Conservation (phyloP, 1,140 invertebrate species). For the Lerema accius region DNA sequence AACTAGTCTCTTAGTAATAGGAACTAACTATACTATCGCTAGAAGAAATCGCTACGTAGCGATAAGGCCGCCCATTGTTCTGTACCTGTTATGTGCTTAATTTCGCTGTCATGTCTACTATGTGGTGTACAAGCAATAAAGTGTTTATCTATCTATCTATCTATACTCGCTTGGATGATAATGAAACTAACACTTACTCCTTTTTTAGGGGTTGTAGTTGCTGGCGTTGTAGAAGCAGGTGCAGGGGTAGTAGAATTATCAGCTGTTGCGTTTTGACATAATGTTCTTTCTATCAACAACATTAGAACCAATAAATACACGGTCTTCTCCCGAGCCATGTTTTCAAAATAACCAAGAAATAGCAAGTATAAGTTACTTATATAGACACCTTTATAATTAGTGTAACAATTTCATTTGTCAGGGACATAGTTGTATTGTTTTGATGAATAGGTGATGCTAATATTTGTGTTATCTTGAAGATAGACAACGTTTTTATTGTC, state of each 20-base stretch:
- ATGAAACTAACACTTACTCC: no score
- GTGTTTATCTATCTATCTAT: no score
- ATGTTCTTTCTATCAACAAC: not conserved
- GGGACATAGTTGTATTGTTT: slow-evolving; percentile 5
- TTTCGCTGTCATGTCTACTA: no score
- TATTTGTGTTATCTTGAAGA: not conserved
- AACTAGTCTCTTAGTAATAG: no score
- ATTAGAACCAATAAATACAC: slow-evolving; percentile 14
- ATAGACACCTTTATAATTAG: slow-evolving; percentile 8
- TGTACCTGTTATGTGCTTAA: no score
- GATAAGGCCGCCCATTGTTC: no score
- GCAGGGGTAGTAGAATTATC: slow-evolving; percentile 15
- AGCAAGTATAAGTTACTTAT: slow-evolving; percentile 8
- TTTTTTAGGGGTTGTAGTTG: slow-evolving; percentile 23
- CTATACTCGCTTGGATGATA: no score
- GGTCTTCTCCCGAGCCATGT: slow-evolving; percentile 11
- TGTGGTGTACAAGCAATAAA: no score
- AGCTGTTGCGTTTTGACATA: slow-evolving; percentile 24
- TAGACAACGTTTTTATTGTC: no score
- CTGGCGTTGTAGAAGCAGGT: slow-evolving; percentile 21
- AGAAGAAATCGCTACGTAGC: no score
- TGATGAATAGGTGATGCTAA: not conserved
- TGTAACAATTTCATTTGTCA: slow-evolving; percentile 7
- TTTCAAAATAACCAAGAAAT: not conserved
- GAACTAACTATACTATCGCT: no score